Conservation (phyloP, 2,797 vertebrate species). For the Acipenser transmontanus region DNA sequence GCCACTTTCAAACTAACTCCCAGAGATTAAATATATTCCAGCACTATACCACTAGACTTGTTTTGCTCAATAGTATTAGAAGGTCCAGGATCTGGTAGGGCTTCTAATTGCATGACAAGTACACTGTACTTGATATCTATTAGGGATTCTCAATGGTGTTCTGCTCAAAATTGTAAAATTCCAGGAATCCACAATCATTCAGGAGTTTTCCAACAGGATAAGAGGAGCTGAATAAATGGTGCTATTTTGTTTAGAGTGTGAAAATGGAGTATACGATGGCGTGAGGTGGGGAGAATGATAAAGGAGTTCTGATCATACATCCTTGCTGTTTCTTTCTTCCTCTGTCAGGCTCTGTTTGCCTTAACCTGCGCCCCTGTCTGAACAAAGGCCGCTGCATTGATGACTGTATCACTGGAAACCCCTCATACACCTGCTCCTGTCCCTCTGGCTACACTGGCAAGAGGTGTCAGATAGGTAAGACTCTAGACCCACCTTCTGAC, state of each 20-base stretch:
- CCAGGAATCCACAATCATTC: too few species aligned
- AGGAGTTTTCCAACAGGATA: too few species aligned
- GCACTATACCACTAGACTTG: too few species aligned
- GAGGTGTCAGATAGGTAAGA: slow-evolving; percentile 85
- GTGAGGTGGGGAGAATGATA: background rate
- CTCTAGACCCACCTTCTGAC: background rate
- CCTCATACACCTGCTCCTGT: slow-evolving; percentile 92
- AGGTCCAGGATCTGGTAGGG: too few species aligned
- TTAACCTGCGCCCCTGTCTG: slow-evolving; percentile 82
- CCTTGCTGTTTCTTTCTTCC: slow-evolving; percentile 18
- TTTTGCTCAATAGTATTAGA: too few species aligned
- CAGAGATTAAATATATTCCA: too few species aligned
- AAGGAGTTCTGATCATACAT: slow-evolving; percentile 1
- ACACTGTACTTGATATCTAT: too few species aligned
- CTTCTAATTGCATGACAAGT: too few species aligned
- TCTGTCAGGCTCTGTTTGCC: slow-evolving; percentile 79
- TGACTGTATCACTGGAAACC: slow-evolving; percentile 88
- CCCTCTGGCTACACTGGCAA: slow-evolving; percentile 84
- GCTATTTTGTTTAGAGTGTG: background rate
- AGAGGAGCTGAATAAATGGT: too few species aligned
- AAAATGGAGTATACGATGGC: background rate
- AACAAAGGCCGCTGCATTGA: slow-evolving; percentile 90
- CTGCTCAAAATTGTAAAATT: too few species aligned
- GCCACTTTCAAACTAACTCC: too few species aligned
- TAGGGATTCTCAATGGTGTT: too few species aligned